Base-by-base conservation (phyloP, 2,797 vertebrate species). In the Poeciliopsis infans region DNA sequence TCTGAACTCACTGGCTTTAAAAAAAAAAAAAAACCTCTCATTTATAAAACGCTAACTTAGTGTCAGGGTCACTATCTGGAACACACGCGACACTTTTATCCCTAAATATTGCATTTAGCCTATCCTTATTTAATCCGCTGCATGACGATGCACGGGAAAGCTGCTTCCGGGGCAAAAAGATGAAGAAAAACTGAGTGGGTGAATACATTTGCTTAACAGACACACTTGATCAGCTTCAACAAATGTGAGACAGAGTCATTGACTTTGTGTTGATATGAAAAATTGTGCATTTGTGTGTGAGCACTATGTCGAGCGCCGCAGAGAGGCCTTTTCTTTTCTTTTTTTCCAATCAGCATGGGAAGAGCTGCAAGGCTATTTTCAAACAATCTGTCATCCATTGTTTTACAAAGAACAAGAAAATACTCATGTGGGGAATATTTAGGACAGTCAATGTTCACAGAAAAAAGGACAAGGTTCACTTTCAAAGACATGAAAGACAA, bases 21-120 rank as follows among this genome's bases (percentile, higher is more conserved):
- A 79, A 81, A 51, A 76, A 82, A 6, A 41, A 41, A 5, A 79
- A 81, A 51, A 76, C 79, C 41, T 8, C 80, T 76, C 76, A 79
- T 79, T 85, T 46, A 76, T 76, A 79, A 81, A 7, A 79, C 7
- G 3, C 68, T 31, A 77, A 41, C 73, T 61, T 28, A 20, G 23
- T 57, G 64, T 20, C 3, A 45, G 85, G 80, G 79, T 79, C 41
- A n/a, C 15, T 23, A 28, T 75, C 39, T 59, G 59, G 5, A 25
- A 33, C 41, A 23, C 20, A 39, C 36, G 4, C 3, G 4, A 23
- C 18, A 66, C 74, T 72, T 76, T 71, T 55, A 74, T 53, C 46
- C n/a, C 72, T 36, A 8, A 1, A 23, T 46, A 11, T 74, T 76
- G 74, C 36, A 76, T 39, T 77, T 25, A 59, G 28, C 61, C 43